A percentile compares a stretch with the other conserved stretches of the same genome.
phyloP scores from a whole-genome alignment of 2,888 invertebrate genomes.

The Pammene fasciana region DNA sequence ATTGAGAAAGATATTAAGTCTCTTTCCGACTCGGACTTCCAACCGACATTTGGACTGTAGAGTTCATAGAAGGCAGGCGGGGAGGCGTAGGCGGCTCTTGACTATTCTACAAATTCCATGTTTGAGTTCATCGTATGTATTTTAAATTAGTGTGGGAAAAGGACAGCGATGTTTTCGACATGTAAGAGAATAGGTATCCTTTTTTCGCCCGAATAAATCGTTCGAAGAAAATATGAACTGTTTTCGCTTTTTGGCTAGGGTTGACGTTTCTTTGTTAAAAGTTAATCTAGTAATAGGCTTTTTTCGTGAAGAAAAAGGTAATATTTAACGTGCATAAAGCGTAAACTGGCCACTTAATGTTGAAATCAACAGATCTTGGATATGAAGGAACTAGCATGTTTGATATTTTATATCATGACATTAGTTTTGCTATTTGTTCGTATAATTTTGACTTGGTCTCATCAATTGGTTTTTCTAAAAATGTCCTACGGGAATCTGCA shows the following conservation, averaged over 20 bases:
- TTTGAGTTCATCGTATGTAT: not conserved
- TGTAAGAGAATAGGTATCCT: not conserved
- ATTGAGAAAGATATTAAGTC: not conserved
- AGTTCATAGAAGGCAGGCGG: constrained; percentile 18
- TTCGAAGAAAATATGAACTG: constrained; percentile 17
- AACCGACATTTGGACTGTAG: not conserved
- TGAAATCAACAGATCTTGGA: not conserved
- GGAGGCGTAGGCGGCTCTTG: constrained; percentile 17
- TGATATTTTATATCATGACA: not conserved
- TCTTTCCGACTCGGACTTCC: not conserved
- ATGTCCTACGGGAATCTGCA: not conserved
- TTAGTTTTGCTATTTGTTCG: not conserved
- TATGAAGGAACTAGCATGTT: not conserved
- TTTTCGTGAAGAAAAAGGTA: too few species aligned
- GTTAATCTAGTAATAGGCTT: not conserved
- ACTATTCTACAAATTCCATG: constrained; percentile 15
- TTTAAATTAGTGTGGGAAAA: constrained; percentile 1
- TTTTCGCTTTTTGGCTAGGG: constrained; percentile 15
- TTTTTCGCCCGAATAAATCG: constrained; percentile 10
- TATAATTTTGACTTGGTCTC: not conserved
- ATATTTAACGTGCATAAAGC: not conserved
- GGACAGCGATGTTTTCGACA: constrained; percentile 2
- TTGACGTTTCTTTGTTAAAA: not conserved
- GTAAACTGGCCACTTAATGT: not conserved
- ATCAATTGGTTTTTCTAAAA: not conserved